These are phyloP conservation scores for Nemurella pictetii DNA, from an alignment of 2,888 invertebrate species.

Conservation along the genomic window DNA sequence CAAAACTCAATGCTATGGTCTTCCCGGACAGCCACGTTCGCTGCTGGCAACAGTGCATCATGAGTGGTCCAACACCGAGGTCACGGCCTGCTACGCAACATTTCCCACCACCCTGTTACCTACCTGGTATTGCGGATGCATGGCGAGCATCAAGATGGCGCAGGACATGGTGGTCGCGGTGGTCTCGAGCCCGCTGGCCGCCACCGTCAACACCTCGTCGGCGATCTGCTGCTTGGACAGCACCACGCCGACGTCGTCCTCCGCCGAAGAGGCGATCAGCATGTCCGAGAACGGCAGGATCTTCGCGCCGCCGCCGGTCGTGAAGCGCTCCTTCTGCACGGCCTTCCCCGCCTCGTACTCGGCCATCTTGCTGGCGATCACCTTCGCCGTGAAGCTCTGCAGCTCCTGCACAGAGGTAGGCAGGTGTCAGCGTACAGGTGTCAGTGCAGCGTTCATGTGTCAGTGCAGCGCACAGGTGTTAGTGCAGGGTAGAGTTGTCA, in stretches of 20 bases:
- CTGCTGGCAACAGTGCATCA: too few relatives aligned
- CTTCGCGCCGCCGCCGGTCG: background rate
- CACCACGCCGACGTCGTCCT: background rate
- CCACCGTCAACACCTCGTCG: constrained; percentile 1
- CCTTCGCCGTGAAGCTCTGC: background rate
- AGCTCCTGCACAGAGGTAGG: background rate
- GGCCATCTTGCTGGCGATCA: background rate
- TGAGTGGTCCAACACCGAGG: too few relatives aligned
- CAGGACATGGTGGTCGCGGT: background rate
- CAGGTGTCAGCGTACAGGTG: too few relatives aligned
- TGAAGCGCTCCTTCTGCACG: background rate
- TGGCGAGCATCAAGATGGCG: background rate
- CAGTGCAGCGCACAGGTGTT: too few relatives aligned
- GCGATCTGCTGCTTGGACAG: background rate
- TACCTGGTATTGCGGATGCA: background rate
- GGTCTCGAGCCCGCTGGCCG: background rate
- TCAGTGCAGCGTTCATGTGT: too few relatives aligned
- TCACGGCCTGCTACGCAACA: too few relatives aligned
- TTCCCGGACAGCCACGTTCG: too few relatives aligned
- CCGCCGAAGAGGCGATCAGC: background rate
- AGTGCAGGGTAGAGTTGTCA: too few relatives aligned
- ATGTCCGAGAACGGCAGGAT: background rate
- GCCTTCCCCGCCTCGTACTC: background rate
- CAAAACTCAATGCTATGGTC: too few relatives aligned
- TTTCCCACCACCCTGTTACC: too few relatives aligned